Conservation (phyloP, 2,888 invertebrate genomes). For the Halictus ligatus region DNA sequence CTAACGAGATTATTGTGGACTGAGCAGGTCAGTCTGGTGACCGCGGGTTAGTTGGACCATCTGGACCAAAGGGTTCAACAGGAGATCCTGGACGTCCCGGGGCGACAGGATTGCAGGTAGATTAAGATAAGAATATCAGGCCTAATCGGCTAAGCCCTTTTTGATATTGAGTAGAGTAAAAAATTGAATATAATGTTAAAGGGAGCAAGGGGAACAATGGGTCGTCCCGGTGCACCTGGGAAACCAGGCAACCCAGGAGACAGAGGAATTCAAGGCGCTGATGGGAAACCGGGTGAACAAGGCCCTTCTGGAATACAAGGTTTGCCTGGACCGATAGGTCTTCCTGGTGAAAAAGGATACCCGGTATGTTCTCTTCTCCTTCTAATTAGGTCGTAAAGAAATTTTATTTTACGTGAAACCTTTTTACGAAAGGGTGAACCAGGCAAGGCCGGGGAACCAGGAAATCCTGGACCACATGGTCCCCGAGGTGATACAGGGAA, state of each 20-base stretch:
- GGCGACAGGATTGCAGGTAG: conserved; percentile 85
- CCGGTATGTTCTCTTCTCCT: conserved; percentile 84
- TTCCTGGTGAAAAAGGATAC: conserved; percentile 91
- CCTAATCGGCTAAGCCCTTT: background rate
- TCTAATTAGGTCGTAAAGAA: background rate
- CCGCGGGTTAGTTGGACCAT: conserved; percentile 86
- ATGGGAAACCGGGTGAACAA: conserved; percentile 94
- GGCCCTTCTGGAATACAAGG: conserved; percentile 93
- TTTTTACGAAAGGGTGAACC: conserved; percentile 88
- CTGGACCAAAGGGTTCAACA: conserved; percentile 87
- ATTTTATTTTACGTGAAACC: background rate
- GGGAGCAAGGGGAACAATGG: conserved; percentile 88
- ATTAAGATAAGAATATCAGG: background rate
- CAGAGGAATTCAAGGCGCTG: conserved; percentile 91
- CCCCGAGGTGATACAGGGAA: conserved; percentile 84
- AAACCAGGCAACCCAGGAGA: conserved; percentile 90
- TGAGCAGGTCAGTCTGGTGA: conserved; percentile 89
- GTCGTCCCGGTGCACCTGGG: conserved; percentile 90
- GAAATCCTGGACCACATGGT: conserved; percentile 88
- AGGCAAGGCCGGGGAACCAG: conserved; percentile 92
- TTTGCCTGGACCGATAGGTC: conserved; percentile 91
- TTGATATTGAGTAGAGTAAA: background rate
- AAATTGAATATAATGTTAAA: conserved; percentile 72
- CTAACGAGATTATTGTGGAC: background rate
- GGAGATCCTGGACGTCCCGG: conserved; percentile 88